Conservation (phyloP, 2,888 invertebrate genomes). For the Andricus curvator region DNA sequence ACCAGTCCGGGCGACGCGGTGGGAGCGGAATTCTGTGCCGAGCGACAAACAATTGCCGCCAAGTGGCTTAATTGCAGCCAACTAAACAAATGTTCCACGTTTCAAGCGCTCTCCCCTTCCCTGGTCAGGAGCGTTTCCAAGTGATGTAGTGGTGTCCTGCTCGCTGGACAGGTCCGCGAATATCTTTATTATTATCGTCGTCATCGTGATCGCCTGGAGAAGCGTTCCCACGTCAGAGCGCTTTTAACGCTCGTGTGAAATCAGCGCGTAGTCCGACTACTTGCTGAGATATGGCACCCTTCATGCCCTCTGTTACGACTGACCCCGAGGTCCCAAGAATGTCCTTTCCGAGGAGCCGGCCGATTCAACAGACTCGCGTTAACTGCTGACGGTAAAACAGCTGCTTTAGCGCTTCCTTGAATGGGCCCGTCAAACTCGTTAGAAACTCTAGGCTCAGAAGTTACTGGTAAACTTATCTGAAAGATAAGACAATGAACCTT, state of each 20-base stretch:
- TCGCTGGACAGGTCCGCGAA: constrained; percentile 36
- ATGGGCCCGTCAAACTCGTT: constrained; percentile 37
- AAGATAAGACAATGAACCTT: not conserved
- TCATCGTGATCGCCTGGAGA: constrained; percentile 49
- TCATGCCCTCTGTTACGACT: not conserved
- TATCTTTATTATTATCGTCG: constrained; percentile 47
- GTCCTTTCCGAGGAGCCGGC: constrained; percentile 38
- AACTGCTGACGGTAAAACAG: constrained; percentile 30
- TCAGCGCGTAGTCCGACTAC: constrained; percentile 50
- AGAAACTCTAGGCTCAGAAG: not conserved
- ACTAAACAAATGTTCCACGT: constrained; percentile 77
- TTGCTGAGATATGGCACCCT: constrained; percentile 28
- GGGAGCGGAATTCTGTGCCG: constrained; percentile 78
- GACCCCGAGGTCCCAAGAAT: constrained; percentile 37
- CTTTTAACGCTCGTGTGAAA: constrained; percentile 51
- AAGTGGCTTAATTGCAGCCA: constrained; percentile 79
- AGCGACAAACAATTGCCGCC: constrained; percentile 79
- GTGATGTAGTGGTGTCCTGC: not conserved
- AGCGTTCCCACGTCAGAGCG: constrained; percentile 57
- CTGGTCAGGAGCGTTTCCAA: constrained; percentile 4
- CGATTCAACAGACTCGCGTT: constrained; percentile 30
- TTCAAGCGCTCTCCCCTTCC: constrained; percentile 47
- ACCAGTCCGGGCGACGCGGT: constrained; percentile 61
- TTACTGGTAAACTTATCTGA: constrained; percentile 10
- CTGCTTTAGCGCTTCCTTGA: constrained; percentile 28